phyloP scores from a whole-genome alignment of 2,797 vertebrate genomes.

The Gymnocypris eckloni region DNA sequence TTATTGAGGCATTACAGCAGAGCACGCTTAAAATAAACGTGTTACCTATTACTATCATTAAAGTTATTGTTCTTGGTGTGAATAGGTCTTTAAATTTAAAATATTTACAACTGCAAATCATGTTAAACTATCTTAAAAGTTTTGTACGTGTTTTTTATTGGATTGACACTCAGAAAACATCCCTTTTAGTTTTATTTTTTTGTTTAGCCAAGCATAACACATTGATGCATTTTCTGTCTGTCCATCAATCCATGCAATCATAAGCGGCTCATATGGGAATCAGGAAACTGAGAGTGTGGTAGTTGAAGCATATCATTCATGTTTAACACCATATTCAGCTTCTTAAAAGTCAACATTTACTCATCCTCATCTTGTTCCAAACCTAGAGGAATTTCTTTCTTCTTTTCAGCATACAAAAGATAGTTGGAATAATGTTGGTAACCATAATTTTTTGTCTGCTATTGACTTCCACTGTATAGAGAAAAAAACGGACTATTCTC shows the following conservation, averaged over 20 bases:
- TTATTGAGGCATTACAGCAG: background rate
- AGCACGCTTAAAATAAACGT: background rate
- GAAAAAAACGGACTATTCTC: background rate
- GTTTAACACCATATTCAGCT: background rate
- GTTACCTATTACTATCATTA: background rate
- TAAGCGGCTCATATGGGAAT: background rate
- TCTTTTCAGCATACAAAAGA: background rate
- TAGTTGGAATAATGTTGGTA: background rate
- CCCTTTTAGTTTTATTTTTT: background rate
- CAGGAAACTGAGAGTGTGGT: background rate
- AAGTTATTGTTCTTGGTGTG: background rate
- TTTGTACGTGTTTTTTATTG: no score
- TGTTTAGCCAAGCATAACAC: background rate
- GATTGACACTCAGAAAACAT: no score
- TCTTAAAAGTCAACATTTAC: background rate
- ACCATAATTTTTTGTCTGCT: background rate
- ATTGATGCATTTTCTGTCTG: background rate
- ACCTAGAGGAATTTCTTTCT: background rate
- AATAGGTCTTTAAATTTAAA: background rate
- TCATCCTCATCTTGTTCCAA: background rate
- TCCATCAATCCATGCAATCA: background rate
- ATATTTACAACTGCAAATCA: constrained; percentile 7
- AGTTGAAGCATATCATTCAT: constrained; percentile 2
- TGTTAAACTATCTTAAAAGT: constrained; percentile 1
- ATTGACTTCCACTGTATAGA: background rate